These are phyloP conservation scores for Neocrepidodera transversa DNA, from an alignment of 2,888 invertebrate species.

Conservation along the genomic window DNA sequence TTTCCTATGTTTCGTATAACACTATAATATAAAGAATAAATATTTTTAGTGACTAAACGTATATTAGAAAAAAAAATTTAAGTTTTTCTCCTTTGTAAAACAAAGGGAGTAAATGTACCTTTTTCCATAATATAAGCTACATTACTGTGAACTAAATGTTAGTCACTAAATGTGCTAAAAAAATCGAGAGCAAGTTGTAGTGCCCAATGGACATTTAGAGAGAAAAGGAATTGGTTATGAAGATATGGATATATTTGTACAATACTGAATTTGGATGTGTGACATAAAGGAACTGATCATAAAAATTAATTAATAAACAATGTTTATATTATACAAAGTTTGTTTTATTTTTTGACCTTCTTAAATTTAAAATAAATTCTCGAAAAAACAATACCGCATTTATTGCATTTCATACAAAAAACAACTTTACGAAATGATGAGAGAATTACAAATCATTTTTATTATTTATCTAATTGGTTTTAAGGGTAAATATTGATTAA, in stretches of 20 bases:
- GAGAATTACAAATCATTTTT: too few relatives aligned
- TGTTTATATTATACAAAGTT: conserved; percentile 56
- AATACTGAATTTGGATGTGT: conserved; percentile 44
- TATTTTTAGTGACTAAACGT: conserved; percentile 6
- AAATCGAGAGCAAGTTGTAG: conserved; percentile 30
- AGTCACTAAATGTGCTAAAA: conserved; percentile 42
- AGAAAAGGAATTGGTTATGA: conserved; percentile 40
- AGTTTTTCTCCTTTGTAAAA: conserved; percentile 28
- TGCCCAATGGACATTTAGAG: conserved; percentile 29
- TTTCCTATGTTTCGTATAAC: too few relatives aligned
- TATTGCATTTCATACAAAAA: too few relatives aligned
- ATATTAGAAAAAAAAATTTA: background rate
- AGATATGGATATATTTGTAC: conserved; percentile 35
- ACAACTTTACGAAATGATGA: too few relatives aligned
- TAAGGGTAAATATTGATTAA: too few relatives aligned
- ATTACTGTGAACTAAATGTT: conserved; percentile 46
- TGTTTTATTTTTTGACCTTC: conserved; percentile 21
- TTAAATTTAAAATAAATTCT: too few relatives aligned
- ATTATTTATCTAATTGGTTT: too few relatives aligned
- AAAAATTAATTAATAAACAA: conserved; percentile 57
- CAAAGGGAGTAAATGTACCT: conserved; percentile 38
- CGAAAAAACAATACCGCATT: too few relatives aligned
- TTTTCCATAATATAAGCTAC: conserved; percentile 41
- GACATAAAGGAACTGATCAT: conserved; percentile 56
- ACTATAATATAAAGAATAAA: too few relatives aligned